Evolutionary conservation across 2,888 invertebrate species (phyloP).

Genomic region (Hololepta plana): DNA sequence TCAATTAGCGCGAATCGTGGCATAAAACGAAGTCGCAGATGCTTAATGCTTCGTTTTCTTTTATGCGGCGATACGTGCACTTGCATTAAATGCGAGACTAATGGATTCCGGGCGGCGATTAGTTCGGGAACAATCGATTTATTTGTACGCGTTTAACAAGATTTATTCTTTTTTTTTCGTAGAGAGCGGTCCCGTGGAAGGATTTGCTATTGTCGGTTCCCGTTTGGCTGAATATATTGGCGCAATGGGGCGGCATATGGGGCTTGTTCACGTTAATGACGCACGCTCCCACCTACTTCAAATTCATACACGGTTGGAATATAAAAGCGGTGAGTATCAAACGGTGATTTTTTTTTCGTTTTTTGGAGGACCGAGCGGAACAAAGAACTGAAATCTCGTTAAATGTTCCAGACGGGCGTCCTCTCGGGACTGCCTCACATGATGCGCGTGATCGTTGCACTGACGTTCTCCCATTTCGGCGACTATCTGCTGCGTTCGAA

Average conservation of each 20-base stretch:
- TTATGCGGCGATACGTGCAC: too few species aligned
- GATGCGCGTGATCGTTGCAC: constrained; percentile 38
- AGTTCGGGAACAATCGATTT: too few species aligned
- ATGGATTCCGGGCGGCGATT: too few species aligned
- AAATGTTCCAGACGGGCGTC: constrained; percentile 32
- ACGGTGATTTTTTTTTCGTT: background rate
- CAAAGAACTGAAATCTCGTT: background rate
- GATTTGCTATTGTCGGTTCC: constrained; percentile 38
- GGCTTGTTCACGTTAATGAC: constrained; percentile 51
- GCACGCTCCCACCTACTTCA: constrained; percentile 51
- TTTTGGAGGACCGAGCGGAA: background rate
- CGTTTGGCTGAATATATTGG: constrained; percentile 43
- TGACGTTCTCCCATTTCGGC: constrained; percentile 33
- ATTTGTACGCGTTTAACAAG: too few species aligned
- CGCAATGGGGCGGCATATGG: constrained; percentile 51
- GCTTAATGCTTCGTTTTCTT: too few species aligned
- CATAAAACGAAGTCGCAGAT: constrained; percentile 7
- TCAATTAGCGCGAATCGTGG: constrained; percentile 4
- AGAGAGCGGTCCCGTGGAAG: constrained; percentile 49
- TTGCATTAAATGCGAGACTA: too few species aligned
- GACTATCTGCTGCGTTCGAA: constrained; percentile 38
- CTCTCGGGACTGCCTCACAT: constrained; percentile 44
- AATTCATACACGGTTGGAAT: constrained; percentile 47
- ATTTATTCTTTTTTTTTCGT: too few species aligned
- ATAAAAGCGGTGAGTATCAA: constrained; percentile 38